Conservation (phyloP, 2,113 vertebrate genomes). For the Cottus gobio region DNA sequence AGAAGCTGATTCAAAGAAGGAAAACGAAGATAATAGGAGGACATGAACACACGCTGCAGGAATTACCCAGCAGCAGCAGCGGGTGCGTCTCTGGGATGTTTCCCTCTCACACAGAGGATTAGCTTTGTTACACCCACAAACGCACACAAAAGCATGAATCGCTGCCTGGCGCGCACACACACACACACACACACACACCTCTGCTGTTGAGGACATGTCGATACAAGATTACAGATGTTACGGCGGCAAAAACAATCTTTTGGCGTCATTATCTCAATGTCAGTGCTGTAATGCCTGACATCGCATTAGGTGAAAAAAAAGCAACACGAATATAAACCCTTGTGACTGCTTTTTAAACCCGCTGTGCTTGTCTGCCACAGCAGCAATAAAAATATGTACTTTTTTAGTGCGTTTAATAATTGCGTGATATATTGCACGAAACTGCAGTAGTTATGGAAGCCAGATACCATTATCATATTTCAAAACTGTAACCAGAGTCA, state of each 20-base stretch:
- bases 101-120: slow-evolving; percentile 53
- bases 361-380: slow-evolving; percentile 8
- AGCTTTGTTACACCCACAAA: slow-evolving; percentile 57
- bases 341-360: not conserved
- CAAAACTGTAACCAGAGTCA: slow-evolving; percentile 35
- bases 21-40: slow-evolving; percentile 20
- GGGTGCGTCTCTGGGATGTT: slow-evolving; percentile 57
- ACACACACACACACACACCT: slow-evolving; percentile 10
- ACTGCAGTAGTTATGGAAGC: slow-evolving; percentile 34
- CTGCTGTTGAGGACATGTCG: slow-evolving; percentile 30
- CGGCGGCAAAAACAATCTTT: slow-evolving; percentile 25
- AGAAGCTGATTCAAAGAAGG: slow-evolving; percentile 29
- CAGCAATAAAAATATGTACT: not conserved
- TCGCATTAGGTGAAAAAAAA: slow-evolving; percentile 9
- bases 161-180: slow-evolving; percentile 16
- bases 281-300: slow-evolving; percentile 40
- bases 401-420: not conserved
- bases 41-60: slow-evolving; percentile 29
- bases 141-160: slow-evolving; percentile 35
- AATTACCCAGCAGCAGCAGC: slow-evolving; percentile 58
- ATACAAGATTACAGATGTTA: slow-evolving; percentile 52
- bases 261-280: slow-evolving; percentile 25
- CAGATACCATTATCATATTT: slow-evolving; percentile 41
- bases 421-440: slow-evolving; percentile 45
- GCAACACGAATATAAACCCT: not conserved